Conservation (phyloP, 2,797 vertebrate species). For the Atherinosoma microstoma region DNA sequence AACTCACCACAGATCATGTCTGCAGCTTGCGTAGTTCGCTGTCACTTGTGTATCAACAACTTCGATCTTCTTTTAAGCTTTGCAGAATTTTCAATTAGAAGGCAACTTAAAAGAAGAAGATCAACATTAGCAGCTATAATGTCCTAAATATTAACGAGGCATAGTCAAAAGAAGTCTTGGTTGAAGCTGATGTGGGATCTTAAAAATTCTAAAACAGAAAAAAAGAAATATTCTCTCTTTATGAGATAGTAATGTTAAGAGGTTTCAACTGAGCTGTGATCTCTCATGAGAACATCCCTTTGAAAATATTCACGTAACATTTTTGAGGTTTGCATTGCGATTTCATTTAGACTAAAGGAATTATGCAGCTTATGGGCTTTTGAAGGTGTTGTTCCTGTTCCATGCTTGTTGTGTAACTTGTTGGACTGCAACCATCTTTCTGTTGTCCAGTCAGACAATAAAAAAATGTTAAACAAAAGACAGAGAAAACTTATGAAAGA, state of each 20-base stretch:
- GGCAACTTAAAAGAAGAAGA: not conserved
- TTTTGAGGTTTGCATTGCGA: slow-evolving; percentile 22
- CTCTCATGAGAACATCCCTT: slow-evolving; percentile 13
- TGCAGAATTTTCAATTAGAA: not conserved
- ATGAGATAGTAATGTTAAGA: not conserved
- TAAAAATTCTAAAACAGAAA: not conserved
- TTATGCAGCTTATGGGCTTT: slow-evolving; percentile 29
- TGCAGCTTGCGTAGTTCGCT: not conserved
- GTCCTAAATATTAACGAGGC: not conserved
- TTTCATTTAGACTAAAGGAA: slow-evolving; percentile 30
- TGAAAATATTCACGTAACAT: slow-evolving; percentile 20
- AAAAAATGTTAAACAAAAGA: slow-evolving; percentile 41
- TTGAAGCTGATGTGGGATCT: not conserved
- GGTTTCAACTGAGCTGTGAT: slow-evolving; percentile 5
- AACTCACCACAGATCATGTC: not conserved
- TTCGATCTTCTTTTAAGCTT: not conserved
- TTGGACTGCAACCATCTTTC: slow-evolving; percentile 19
- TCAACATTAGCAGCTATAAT: not conserved
- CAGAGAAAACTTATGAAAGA: slow-evolving; percentile 13
- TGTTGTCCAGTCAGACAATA: slow-evolving; percentile 22
- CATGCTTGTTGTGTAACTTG: slow-evolving; percentile 31
- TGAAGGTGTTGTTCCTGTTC: slow-evolving; percentile 30
- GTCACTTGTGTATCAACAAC: not conserved
- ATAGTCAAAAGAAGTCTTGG: not conserved
- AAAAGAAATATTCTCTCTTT: not conserved